Conservation (phyloP, 2,797 vertebrate species). For the Liasis olivaceus region DNA sequence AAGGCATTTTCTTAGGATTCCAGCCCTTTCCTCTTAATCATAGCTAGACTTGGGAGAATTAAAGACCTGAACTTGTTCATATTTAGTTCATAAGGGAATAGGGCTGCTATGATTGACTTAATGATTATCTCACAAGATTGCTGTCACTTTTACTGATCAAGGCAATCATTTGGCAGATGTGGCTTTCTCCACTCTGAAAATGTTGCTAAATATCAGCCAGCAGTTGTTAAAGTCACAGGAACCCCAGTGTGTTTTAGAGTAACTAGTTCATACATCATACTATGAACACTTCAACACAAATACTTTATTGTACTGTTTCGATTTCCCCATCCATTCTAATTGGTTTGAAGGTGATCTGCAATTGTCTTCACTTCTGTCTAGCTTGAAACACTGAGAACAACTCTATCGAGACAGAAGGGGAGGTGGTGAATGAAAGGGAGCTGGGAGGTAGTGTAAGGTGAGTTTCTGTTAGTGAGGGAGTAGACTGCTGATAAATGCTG, state of each 20-base stretch:
- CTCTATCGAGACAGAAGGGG: not conserved
- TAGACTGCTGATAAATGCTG: not conserved
- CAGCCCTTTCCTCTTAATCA: not conserved
- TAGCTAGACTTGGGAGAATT: not conserved
- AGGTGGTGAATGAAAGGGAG: not conserved
- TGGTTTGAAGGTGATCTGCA: not conserved
- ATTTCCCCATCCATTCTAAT: not conserved
- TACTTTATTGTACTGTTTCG: not conserved
- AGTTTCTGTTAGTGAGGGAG: not conserved
- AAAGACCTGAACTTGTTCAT: not conserved
- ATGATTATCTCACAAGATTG: not conserved
- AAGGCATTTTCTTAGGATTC: not conserved
- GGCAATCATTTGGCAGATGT: not conserved
- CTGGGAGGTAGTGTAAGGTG: not conserved
- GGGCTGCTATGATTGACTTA: not conserved
- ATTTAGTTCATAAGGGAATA: not conserved
- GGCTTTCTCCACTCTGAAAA: not conserved
- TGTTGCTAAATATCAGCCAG: not conserved
- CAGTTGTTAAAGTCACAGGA: not conserved
- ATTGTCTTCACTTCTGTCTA: not conserved
- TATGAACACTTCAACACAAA: not conserved
- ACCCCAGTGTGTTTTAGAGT: not conserved
- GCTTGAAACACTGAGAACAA: not conserved
- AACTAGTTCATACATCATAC: not conserved
- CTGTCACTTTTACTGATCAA: not conserved